Base-by-base conservation (phyloP, 2,113 vertebrate species). In the Fulmarus glacialis region DNA sequence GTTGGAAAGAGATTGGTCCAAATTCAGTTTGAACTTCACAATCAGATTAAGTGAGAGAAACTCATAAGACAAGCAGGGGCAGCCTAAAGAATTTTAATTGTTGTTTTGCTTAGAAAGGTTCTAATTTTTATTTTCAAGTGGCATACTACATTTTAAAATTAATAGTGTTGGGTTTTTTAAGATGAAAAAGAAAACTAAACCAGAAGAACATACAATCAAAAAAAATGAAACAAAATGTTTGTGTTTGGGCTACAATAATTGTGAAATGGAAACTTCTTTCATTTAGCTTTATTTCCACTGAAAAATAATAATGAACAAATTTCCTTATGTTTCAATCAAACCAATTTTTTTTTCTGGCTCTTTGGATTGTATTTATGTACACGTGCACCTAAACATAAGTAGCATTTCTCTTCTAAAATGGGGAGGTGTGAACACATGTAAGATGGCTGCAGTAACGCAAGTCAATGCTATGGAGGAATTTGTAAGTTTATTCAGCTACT, bases 281-380 rank as follows among this genome's bases (percentile, higher is more conserved):
- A 24, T 29, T 91, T 47, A 58, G 11, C 15, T 83, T 24, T 63
- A 11, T 42, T 68, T 40, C 34, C 22, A 55, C 32, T 47, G 10
- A 18, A 13, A 64, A 59, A 32, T 29, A 53, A 36, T 7, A 52
- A 56, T 8, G 20, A 79, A 42, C 8, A 48, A 5, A 14, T 2
- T 2, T 29, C 24, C 3, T 58, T 15, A 11, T 23, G 29, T 58
- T 87, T 92, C 14, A 42, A 27, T 17, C n/a, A 75, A 43, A n/a
- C 0, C 2, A 1, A 7, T 0, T 53, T 66, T 38, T 56, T 38
- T 70, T 52, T 47, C 38, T 55, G 59, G 14, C 8, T 48, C 9
- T 66, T 62, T 18, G 21, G 20, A 17, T 40, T 15, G 18, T 29
- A 38, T 64, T 56, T 74, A 7, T 12, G 12, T 24, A 10, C 16